Percentiles rank a stretch among this genome's conserved stretches.
Evolutionary conservation across 2,888 invertebrate genomes (phyloP).

Genomic region (Himalopsyche japonica): DNA sequence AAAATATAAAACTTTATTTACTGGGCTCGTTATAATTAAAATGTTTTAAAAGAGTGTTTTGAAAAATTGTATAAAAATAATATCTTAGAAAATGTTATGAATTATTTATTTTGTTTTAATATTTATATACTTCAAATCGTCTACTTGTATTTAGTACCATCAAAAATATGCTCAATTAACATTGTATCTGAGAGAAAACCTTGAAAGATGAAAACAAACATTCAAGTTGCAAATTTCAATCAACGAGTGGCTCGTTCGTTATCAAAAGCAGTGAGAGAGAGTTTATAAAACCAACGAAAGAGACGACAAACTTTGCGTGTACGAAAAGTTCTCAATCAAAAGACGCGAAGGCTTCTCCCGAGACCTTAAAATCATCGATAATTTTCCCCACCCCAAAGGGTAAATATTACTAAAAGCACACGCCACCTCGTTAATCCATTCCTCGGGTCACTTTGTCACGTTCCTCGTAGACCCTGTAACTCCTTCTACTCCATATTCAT

Average conservation of each 20-base stretch:
- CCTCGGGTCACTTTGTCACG: constrained; percentile 36
- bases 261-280: not conserved
- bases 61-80: too few relatives aligned
- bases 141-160: not conserved
- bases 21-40: too few relatives aligned
- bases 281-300: not conserved
- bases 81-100: too few relatives aligned
- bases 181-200: not conserved
- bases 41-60: too few relatives aligned
- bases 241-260: not conserved
- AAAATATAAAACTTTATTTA: too few relatives aligned
- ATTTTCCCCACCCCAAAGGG: constrained; percentile 14
- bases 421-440: constrained; percentile 21
- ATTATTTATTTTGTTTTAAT: too few relatives aligned
- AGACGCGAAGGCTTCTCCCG: not conserved
- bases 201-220: not conserved
- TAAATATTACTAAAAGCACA: not conserved
- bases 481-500: constrained; percentile 34
- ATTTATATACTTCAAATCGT: too few relatives aligned
- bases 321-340: not conserved
- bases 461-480: constrained; percentile 6
- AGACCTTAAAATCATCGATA: constrained; percentile 32
- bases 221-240: not conserved
- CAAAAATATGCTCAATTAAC: not conserved
- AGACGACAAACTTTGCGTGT: not conserved